Evolutionary conservation across 1,140 invertebrate species (phyloP).

Genomic region (Polyergus mexicanus): DNA sequence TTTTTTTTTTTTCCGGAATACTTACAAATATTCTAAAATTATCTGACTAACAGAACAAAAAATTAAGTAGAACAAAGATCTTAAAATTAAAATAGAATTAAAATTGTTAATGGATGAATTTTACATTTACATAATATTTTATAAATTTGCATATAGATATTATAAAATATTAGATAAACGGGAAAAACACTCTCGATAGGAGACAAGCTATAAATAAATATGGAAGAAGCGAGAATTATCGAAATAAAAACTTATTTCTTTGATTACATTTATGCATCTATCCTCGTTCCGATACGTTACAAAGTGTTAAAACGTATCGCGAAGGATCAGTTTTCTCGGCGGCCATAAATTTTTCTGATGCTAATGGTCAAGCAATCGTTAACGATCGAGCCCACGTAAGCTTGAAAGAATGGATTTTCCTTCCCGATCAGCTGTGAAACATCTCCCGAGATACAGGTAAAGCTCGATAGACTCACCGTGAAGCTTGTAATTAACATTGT

Average conservation of each 20-base stretch:
- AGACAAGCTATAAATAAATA: neutral
- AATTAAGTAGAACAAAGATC: no score
- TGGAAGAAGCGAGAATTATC: neutral
- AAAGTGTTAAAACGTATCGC: slow-evolving; percentile 1
- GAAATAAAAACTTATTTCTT: neutral
- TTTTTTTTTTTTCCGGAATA: neutral
- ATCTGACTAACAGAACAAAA: neutral
- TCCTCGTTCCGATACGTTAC: neutral
- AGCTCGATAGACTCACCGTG: neutral
- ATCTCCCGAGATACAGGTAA: neutral
- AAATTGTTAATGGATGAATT: neutral
- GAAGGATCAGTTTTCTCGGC: neutral
- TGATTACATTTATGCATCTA: neutral
- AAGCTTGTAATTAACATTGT: neutral
- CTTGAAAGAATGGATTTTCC: neutral
- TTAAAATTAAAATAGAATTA: neutral
- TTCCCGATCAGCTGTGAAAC: slow-evolving; percentile 11
- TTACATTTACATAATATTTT: slow-evolving; percentile 1
- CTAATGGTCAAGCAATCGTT: slow-evolving; percentile 15
- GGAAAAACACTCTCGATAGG: neutral
- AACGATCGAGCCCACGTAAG: slow-evolving; percentile 1
- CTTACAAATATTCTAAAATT: neutral
- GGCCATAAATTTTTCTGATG: slow-evolving; percentile 15
- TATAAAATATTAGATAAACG: neutral
- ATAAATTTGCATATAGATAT: neutral